Base-by-base conservation (phyloP, 2,888 invertebrate species). In the Busseola fusca region DNA sequence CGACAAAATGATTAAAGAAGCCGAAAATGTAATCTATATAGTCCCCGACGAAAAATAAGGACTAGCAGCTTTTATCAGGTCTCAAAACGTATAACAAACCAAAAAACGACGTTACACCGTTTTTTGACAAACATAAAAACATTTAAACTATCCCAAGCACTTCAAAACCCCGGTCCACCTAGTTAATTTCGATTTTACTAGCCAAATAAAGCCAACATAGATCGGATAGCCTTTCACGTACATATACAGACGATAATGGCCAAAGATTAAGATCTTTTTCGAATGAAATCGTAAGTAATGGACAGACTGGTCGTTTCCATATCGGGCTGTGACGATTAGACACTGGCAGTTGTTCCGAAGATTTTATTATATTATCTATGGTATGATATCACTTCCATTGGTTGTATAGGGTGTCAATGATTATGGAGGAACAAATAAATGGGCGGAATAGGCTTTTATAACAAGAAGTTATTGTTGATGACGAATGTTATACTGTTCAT, bases 241-340 rank as follows among this genome's bases (percentile, higher is more conserved):
- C 84, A 81, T 90, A 89, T 89, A 91, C 89, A 88, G 90, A 92
- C 92, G 93, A 93, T 93, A 94, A 93, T 93, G 89, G 92, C 80
- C 86, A 86, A 72, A 91, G 94, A 94, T 94, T 91, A 90, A 86
- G 89, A 94, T 95, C 94, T 89, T 90, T 92, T 89, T 89, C 86
- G 84, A 94, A 93, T 90, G 94, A 94, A 94, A 95, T 92, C 90
- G 93, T 91, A 93, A 94, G 93, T 93, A 89, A 89, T 86, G 81
- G 85, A 83, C 87, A 84, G 85, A 86, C 87, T 85, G 84, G 86
- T 76, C 81, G 82, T 84, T 82, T 79, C 91, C 89, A 87, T 92
- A 91, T 91, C 86, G 67, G 89, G 90, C 70, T 74, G 82, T 85
- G 83, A 87, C 84, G 87, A 88, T 90, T 87, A 86, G 84, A 78